Percentiles rank a stretch among this genome's conserved stretches.
These are phyloP conservation scores for Acanthosepion lycidas DNA, from an alignment of 2,888 invertebrate species.

Conservation along the genomic window DNA sequence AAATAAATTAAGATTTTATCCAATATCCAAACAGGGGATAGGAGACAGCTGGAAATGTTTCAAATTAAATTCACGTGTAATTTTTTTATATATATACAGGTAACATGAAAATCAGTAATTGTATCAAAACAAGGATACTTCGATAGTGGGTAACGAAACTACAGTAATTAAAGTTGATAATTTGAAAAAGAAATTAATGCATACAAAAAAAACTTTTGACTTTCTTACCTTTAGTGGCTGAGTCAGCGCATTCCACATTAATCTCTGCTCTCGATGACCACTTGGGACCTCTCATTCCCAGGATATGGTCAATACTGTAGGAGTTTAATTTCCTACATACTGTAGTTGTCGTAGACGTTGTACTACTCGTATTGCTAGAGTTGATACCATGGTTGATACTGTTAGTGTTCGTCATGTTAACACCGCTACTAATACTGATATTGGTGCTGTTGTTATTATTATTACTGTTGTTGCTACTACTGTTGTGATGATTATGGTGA, in stretches of 20 bases:
- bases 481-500: neutral
- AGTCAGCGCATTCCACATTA: neutral
- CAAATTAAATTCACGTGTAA: too few species aligned
- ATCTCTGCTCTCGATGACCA: conserved; percentile 2
- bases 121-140: too few species aligned
- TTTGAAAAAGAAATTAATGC: too few species aligned
- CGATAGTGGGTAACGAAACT: too few species aligned
- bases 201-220: neutral
- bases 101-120: too few species aligned
- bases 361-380: neutral
- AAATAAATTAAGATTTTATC: too few species aligned
- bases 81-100: too few species aligned
- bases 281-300: neutral
- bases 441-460: neutral
- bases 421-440: neutral
- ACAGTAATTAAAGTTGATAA: too few species aligned
- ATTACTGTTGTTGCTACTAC: neutral
- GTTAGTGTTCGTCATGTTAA: conserved; percentile 21
- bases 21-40: too few species aligned
- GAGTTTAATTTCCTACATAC: conserved; percentile 23
- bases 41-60: too few species aligned
- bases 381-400: neutral
- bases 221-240: neutral
- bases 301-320: neutral
- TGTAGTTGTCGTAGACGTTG: neutral